Evolutionary conservation across 2,888 invertebrate species (phyloP), one percentile per base, ranked within the genome.

Genomic region (Nymphalis c-album): DNA sequence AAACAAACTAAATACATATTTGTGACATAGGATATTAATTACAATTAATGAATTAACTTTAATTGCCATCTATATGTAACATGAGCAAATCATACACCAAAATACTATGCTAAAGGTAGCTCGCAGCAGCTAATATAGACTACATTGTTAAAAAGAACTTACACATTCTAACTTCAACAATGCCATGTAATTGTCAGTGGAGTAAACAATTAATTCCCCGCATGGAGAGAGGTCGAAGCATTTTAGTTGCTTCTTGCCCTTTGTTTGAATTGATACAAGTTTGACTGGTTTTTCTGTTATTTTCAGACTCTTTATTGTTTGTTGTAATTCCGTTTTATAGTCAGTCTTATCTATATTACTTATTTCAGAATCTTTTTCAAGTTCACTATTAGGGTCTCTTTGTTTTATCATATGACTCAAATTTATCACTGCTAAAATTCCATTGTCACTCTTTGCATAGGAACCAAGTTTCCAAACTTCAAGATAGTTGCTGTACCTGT

Each of bases 201-300:
- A 95, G 82, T 96, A 97, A 7, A 95, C 94, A 22, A 98, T 91
- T 87, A 95, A 94, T 70, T 94, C 93, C 1, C 95, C 96, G 80
- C 95, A 93, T 2, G 94, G 93, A 6, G 96, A 96, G 7, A 97
- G 87, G 16, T 94, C 93, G 73, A 95, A 94, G 73, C 95, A 95
- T 7, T 94, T 87, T 40, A 98, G 95, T n/a, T 93, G 92, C 75
- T 95, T 95, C 3, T 93, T 93, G 16, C 92, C 87, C 76, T 94
- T 94, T 7, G 95, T 94, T 74, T 94, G 94, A 45, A 98, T 82
- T 68, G 95, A 93, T 2, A 97, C 83, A 47, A 97, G 82, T 80
- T 96, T 96, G 50, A 94, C 86, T 0, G 96, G 95, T 70, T 93
- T 93, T 13, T 92, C 88, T 20, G 85, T 85, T 1, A 94, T 74